phyloP scores from a whole-genome alignment of 2,113 vertebrate genomes.

The Gadus chalcogrammus region DNA sequence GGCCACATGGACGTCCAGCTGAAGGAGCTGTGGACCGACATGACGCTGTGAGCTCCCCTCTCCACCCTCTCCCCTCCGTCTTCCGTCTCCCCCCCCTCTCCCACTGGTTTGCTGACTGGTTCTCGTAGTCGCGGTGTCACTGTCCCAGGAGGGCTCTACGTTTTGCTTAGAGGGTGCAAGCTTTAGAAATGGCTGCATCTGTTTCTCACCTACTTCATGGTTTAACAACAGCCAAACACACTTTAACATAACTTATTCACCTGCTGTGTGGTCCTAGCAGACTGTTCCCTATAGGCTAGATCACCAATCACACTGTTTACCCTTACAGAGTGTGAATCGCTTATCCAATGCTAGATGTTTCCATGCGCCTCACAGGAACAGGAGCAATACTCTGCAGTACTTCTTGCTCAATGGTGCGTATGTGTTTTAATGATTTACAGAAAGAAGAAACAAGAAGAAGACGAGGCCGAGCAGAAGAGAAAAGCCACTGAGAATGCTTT shows the following conservation, averaged over 20 bases:
- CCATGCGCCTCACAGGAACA: not conserved
- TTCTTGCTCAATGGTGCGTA: too few species aligned
- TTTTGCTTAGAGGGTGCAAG: too few species aligned
- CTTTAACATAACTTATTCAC: not conserved
- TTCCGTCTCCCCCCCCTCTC: not conserved
- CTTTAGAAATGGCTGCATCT: too few species aligned
- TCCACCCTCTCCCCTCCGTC: not conserved
- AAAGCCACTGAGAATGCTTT: slow-evolving; percentile 94
- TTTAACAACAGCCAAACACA: too few species aligned
- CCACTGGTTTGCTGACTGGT: not conserved
- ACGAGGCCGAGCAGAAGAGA: slow-evolving; percentile 93
- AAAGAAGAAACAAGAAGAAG: slow-evolving; percentile 95
- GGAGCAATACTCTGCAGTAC: too few species aligned
- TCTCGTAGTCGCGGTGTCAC: too few species aligned
- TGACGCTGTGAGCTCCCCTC: slow-evolving; percentile 77
- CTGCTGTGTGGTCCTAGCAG: not conserved
- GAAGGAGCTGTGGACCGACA: slow-evolving; percentile 91
- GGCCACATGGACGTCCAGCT: slow-evolving; percentile 94
- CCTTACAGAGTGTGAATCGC: not conserved
- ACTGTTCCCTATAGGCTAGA: not conserved
- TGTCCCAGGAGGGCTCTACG: too few species aligned
- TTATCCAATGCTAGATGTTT: not conserved
- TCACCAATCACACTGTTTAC: too few species aligned
- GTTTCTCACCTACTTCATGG: too few species aligned
- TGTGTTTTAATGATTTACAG: slow-evolving; percentile 56